phyloP scores from a whole-genome alignment of 2,797 vertebrate species.

The Channa striata region DNA sequence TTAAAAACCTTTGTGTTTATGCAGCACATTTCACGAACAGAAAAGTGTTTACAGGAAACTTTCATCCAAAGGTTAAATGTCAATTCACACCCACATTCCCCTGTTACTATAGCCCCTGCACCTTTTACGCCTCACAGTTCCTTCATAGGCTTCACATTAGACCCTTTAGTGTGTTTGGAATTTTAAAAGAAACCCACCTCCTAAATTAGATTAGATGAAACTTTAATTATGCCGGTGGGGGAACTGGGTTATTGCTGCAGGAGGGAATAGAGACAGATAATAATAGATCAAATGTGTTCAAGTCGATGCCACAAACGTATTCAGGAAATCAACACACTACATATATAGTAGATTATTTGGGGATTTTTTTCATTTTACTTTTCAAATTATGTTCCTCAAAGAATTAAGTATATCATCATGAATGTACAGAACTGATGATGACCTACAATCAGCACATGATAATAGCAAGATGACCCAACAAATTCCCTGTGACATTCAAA shows the following conservation, averaged over 20 bases:
- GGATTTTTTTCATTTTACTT: neutral
- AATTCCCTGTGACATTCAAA: neutral
- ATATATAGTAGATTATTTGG: slow-evolving; percentile 17
- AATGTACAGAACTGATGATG: neutral
- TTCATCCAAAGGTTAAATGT: neutral
- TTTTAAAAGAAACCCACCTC: slow-evolving; percentile 65
- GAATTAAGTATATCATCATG: neutral
- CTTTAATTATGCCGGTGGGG: slow-evolving; percentile 74
- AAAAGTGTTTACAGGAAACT: neutral
- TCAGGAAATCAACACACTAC: slow-evolving; percentile 46
- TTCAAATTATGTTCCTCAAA: neutral
- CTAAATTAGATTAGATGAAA: slow-evolving; percentile 75
- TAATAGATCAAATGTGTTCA: slow-evolving; percentile 65
- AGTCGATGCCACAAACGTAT: slow-evolving; percentile 51
- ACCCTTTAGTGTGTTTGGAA: slow-evolving; percentile 44
- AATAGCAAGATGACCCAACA: neutral
- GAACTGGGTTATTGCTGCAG: slow-evolving; percentile 61
- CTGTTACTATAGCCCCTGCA: slow-evolving; percentile 8
- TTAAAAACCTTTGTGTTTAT: slow-evolving; percentile 26
- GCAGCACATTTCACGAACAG: slow-evolving; percentile 1
- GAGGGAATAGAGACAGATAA: slow-evolving; percentile 54
- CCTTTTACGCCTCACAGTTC: slow-evolving; percentile 23
- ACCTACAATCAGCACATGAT: neutral
- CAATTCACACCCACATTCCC: neutral
- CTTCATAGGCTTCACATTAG: slow-evolving; percentile 8